Percentiles rank a stretch among this genome's conserved stretches.
These are phyloP conservation scores for Brachionus rubens DNA, from an alignment of 1,140 invertebrate genomes.

Conservation along the genomic window DNA sequence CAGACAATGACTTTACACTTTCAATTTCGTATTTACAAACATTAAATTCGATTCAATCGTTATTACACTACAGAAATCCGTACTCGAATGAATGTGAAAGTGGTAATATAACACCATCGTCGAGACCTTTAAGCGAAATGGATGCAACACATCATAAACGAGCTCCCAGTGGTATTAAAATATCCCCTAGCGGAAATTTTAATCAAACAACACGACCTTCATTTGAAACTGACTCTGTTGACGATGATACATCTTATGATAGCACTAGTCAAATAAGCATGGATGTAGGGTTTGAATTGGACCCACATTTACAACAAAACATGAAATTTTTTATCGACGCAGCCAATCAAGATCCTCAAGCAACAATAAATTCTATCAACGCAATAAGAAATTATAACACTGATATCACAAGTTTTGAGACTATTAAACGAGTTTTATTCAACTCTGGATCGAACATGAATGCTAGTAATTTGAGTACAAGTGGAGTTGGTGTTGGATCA, in stretches of 20 bases:
- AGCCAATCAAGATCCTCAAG: neutral
- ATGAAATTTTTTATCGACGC: slow-evolving; percentile 7
- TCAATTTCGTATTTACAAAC: neutral
- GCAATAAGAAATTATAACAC: neutral
- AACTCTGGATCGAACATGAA: slow-evolving; percentile 10
- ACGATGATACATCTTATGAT: slow-evolving; percentile 44
- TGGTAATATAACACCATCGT: too few relatives aligned
- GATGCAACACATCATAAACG: neutral
- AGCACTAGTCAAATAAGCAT: slow-evolving; percentile 38
- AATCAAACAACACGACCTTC: slow-evolving; percentile 32
- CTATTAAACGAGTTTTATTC: slow-evolving; percentile 3
- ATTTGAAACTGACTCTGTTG: slow-evolving; percentile 22
- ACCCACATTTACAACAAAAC: neutral
- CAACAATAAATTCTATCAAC: neutral
- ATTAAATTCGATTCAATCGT: neutral
- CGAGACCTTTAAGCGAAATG: too few relatives aligned
- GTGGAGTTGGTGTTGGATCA: neutral
- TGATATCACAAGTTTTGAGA: slow-evolving; percentile 33
- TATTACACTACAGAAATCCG: neutral
- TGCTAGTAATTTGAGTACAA: slow-evolving; percentile 26
- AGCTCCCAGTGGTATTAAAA: neutral
- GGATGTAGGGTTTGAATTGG: neutral
- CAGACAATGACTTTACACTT: neutral
- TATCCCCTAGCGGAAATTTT: neutral
- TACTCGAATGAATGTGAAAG: neutral